Evolutionary conservation across 1,140 invertebrate species (phyloP).

Genomic region (Diorhabda sublineata): DNA sequence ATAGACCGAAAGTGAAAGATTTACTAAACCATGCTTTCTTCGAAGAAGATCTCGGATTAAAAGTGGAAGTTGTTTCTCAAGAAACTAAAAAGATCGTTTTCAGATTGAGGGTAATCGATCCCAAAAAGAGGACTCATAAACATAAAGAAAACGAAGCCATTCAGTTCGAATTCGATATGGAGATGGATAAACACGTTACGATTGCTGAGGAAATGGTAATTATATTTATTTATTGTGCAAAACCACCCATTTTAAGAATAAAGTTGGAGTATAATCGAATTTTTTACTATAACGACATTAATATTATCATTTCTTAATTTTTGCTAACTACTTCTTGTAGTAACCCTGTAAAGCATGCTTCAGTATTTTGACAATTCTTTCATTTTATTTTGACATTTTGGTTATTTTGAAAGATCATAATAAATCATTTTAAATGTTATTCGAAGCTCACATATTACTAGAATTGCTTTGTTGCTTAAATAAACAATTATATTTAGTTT

Average conservation of each 20-base stretch:
- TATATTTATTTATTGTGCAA: not conserved
- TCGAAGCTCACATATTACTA: not conserved
- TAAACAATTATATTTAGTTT: slow-evolving; percentile 7
- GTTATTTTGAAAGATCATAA: not conserved
- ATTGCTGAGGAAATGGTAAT: slow-evolving; percentile 92
- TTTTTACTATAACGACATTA: too few species aligned
- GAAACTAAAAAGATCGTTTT: slow-evolving; percentile 77
- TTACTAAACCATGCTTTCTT: slow-evolving; percentile 96
- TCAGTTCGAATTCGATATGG: slow-evolving; percentile 97
- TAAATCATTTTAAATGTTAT: not conserved
- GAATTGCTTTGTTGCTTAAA: slow-evolving; percentile 9
- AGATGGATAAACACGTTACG: slow-evolving; percentile 88
- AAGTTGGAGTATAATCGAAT: too few species aligned
- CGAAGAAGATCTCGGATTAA: slow-evolving; percentile 90
- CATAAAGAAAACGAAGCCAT: slow-evolving; percentile 99
- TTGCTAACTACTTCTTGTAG: not conserved
- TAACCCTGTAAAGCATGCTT: not conserved
- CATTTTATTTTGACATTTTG: not conserved
- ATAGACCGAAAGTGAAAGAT: slow-evolving; percentile 92
- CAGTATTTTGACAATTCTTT: not conserved
- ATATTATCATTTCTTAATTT: too few species aligned
- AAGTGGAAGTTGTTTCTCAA: slow-evolving; percentile 79
- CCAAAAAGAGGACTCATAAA: slow-evolving; percentile 91
- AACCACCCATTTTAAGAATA: too few species aligned
- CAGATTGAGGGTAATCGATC: slow-evolving; percentile 89